Conservation (phyloP, 2,888 invertebrate species). For the Nephrotoma flavescens region DNA sequence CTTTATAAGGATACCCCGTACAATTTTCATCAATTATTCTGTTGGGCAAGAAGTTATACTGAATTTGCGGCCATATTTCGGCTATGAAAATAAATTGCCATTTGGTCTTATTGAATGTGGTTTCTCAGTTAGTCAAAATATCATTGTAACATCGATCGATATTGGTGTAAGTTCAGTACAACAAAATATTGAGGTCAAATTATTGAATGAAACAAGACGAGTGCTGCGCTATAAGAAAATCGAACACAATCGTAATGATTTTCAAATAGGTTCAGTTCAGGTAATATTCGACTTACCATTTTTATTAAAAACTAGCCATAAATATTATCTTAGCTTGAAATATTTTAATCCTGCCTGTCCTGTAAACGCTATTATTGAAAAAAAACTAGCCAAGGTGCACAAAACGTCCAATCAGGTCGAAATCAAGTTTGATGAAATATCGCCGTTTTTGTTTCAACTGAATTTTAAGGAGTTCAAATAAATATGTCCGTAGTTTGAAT, state of each 20-base stretch:
- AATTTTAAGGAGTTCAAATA: neutral
- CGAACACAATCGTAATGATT: neutral
- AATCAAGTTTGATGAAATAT: neutral
- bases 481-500: too few species aligned
- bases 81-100: neutral
- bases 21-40: neutral
- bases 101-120: neutral
- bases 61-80: neutral
- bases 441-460: neutral
- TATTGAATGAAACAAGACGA: neutral
- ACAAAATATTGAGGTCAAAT: neutral
- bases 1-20: neutral
- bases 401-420: neutral
- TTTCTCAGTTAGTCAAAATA: neutral
- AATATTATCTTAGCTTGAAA: neutral
- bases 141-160: neutral
- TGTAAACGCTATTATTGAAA: neutral
- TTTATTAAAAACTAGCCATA: neutral
- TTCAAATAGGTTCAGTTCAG: neutral
- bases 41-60: neutral
- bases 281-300: neutral
- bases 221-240: neutral
- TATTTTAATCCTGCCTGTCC: neutral
- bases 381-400: neutral
- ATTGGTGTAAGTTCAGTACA: neutral